A percentile compares a stretch with the other conserved stretches of the same genome.
Evolutionary conservation across 2,113 vertebrate genomes (phyloP).

Genomic region (Triplophysa tibetana): DNA sequence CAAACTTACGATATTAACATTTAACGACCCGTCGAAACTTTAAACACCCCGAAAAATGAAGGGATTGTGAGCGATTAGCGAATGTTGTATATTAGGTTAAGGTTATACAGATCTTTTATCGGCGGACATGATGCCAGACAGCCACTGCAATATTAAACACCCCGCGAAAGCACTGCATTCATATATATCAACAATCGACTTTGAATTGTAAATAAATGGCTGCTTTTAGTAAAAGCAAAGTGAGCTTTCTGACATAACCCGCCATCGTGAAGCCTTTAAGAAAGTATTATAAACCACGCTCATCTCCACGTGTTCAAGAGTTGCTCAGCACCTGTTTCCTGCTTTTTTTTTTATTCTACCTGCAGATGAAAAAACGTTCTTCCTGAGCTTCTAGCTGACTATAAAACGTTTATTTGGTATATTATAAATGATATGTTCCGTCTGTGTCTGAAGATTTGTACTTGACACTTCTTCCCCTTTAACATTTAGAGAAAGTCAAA

Average conservation of each 20-base stretch:
- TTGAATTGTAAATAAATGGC: background rate
- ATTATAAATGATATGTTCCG: background rate
- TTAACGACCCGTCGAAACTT: background rate
- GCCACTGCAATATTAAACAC: background rate
- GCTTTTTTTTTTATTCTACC: background rate
- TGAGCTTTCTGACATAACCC: background rate
- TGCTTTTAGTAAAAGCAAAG: background rate
- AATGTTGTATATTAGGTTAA: background rate
- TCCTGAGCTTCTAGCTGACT: background rate
- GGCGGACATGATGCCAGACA: constrained; percentile 5
- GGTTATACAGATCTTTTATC: background rate
- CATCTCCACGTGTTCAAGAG: constrained; percentile 24
- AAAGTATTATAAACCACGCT: background rate
- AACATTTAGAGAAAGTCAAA: constrained; percentile 87
- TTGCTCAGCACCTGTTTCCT: constrained; percentile 26
- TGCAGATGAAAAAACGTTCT: background rate
- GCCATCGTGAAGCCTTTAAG: background rate
- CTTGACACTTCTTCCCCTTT: constrained; percentile 1
- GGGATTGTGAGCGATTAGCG: no score
- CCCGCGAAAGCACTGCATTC: background rate
- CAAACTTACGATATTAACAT: background rate
- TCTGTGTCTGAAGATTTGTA: background rate
- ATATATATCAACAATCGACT: background rate
- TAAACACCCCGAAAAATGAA: background rate
- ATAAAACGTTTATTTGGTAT: background rate